phyloP scores from a whole-genome alignment of 1,140 invertebrate genomes.

The Amphibalanus amphitrite region DNA sequence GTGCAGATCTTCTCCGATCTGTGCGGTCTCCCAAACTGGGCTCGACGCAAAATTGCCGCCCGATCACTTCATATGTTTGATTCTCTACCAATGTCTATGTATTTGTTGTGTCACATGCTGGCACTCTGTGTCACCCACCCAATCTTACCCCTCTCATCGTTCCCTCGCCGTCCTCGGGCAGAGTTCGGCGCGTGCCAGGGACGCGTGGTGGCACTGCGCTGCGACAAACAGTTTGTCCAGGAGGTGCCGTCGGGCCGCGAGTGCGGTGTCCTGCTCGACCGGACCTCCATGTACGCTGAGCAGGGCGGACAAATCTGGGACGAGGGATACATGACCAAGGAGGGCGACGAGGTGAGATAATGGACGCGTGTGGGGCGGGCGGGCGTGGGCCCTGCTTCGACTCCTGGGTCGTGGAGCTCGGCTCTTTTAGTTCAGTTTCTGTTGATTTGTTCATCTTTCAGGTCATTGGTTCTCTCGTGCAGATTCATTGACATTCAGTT shows the following conservation, averaged over 20 bases:
- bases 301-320: conserved; percentile 98
- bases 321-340: conserved; percentile 77
- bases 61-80: not conserved
- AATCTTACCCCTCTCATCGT: too few species aligned
- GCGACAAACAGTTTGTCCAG: conserved; percentile 70
- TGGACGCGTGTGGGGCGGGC: too few species aligned
- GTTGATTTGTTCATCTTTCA: too few species aligned
- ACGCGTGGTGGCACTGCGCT: conserved; percentile 40
- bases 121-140: too few species aligned
- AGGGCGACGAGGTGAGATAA: too few species aligned
- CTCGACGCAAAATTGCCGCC: not conserved
- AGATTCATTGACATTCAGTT: too few species aligned
- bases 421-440: too few species aligned
- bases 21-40: not conserved
- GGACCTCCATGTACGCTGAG: conserved; percentile 88
- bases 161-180: conserved; percentile 20
- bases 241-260: conserved; percentile 64
- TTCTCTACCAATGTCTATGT: not conserved
- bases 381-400: too few species aligned
- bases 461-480: too few species aligned
- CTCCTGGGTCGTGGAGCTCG: too few species aligned
- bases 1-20: not conserved
- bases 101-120: not conserved
- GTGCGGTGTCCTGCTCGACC: conserved; percentile 81
- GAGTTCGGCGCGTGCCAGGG: conserved; percentile 31